Base-by-base conservation (phyloP, 2,113 vertebrate species). In the Sarotherodon lohbergeri region DNA sequence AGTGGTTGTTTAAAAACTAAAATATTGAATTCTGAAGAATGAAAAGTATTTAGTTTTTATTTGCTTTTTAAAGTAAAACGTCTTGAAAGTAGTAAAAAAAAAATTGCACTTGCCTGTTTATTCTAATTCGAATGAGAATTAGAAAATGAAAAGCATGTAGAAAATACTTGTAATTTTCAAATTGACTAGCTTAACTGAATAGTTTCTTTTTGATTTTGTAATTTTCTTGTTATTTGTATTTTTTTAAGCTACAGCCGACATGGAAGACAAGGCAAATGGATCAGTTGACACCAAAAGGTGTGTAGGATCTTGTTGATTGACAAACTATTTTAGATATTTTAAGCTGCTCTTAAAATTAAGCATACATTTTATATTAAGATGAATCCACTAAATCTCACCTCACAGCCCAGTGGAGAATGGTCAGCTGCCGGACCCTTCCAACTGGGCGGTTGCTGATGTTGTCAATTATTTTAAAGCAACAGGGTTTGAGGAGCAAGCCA, bases 261-360 rank as follows among this genome's bases (percentile, higher is more conserved):
- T 99, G 98, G 98, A 99, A 96, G 98, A 97, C 94, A 98, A 98
- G 94, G 97, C 97, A 96, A 98, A 98, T 97, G 98, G 98, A 93
- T 98, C 98, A 92, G 95, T 97, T 94, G 97, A 97, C 95, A 97
- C 96, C 88, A 98, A 98, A 97, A 98, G 97, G 98, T 99, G 13
- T 81, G 1, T 29, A 10, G 5, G 52, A 88, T 17, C 56, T 56
- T 50, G 9, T 43, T 19, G 7, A 50, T 27, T 80, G 48, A 7
- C 2, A 73, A 73, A 73, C 39, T 39, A 11, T 29, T 16, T 71
- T 83, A 16, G 10, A 17, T 66, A 32, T 22, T 52, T 10, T 16
- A 1, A 59, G 16, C 32, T 36, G 32, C 22, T 43, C 11, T 86
- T 41, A 14, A 8, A 63, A 5, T 68, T 32, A 5, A 50, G n/a